Evolutionary conservation across 2,797 vertebrate species (phyloP), one percentile per base, ranked within the genome.

Genomic region (Danio kyathit): DNA sequence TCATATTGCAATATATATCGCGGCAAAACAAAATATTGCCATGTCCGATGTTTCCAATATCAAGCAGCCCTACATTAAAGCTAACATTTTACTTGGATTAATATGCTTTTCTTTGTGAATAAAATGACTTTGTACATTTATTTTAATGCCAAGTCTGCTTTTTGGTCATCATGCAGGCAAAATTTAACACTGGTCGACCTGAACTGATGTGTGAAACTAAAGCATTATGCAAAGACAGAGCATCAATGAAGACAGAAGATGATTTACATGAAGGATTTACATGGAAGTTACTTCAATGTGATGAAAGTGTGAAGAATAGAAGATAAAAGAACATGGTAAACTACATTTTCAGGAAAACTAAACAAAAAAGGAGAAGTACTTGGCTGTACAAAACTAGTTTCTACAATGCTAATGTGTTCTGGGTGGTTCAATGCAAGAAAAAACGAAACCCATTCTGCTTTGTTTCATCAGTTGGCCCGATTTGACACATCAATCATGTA

Each of bases 221-320:
- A 29, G 29, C 48, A 19, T 11, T 40, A 38, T 48, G 19, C 21
- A 67, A 67, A 67, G 63, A 67, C 16, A 29, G 11, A n/a, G 38
- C 59, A 76, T 64, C 29, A 41, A 10, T 44, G 38, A 76, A 66
- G 63, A 56, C 14, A 44, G 13, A 21, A 38, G 63, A 57, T 56
- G 63, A 41, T 44, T 21, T 29, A 65, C 17, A 76, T 57, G 63
- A 46, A 57, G 29, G 29, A 29, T 29, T 66, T 40, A 66, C 40
- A 29, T 49, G 13, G 54, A 17, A 21, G 43, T 76, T 76, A 63
- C 11, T 43, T 44, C 9, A 66, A 76, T 76, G 13, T 56, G 41
- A 44, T 67, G 52, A 67, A 8, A 66, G 7, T 10, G 29, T 44
- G 11, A 48, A 46, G 16, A 76, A 73, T 2, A 46, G 1, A 13